phyloP scores from a whole-genome alignment of 2,888 invertebrate genomes.

The Nebria brevicollis region DNA sequence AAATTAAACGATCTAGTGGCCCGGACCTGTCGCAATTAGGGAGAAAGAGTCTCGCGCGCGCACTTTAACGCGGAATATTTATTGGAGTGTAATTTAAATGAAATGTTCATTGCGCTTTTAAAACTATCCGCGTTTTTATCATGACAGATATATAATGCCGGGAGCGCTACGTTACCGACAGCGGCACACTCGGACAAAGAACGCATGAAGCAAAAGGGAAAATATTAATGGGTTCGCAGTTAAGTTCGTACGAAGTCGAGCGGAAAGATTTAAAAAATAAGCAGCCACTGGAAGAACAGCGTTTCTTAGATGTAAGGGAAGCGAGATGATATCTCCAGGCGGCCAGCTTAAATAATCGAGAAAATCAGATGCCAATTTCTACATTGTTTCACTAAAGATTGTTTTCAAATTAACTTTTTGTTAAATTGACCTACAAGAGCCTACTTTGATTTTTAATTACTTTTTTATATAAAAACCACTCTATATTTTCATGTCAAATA shows the following conservation, averaged over 20 bases:
- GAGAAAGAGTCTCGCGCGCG: constrained; percentile 36
- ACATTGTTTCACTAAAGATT: not conserved
- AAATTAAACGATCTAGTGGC: constrained; percentile 41
- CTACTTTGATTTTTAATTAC: not conserved
- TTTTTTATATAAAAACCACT: too few species aligned
- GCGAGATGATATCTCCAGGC: not conserved
- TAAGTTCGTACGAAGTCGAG: constrained; percentile 36
- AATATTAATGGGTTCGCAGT: constrained; percentile 43
- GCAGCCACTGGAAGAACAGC: constrained; percentile 15
- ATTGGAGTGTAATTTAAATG: constrained; percentile 47
- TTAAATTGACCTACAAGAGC: not conserved
- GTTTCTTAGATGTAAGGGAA: not conserved
- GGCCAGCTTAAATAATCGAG: not conserved
- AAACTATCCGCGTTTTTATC: constrained; percentile 47
- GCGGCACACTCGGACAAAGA: not conserved
- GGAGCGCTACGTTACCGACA: not conserved
- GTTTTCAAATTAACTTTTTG: not conserved
- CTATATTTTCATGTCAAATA: too few species aligned
- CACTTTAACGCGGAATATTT: constrained; percentile 43
- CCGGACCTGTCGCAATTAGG: constrained; percentile 47
- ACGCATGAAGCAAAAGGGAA: constrained; percentile 14
- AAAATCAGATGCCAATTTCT: not conserved
- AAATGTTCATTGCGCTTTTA: constrained; percentile 47
- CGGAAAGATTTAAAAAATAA: constrained; percentile 44
- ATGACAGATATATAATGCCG: constrained; percentile 42